Evolutionary conservation across 1,140 invertebrate species (phyloP).

Genomic region (Bombus waltoni): DNA sequence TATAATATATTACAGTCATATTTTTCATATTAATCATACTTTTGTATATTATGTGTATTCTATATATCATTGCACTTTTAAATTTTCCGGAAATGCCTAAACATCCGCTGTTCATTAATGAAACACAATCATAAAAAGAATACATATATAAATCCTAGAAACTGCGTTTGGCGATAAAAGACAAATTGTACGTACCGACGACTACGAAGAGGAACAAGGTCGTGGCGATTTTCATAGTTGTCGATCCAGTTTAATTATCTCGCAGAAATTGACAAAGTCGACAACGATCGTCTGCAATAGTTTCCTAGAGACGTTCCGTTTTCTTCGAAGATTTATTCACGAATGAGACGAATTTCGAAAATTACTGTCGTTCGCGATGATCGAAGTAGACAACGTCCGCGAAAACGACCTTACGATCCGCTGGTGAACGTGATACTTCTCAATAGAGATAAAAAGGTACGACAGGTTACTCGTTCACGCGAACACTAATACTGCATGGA

Average conservation of each 20-base stretch:
- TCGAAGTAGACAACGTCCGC: conserved; percentile 4
- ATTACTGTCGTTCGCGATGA: background rate
- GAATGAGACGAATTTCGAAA: background rate
- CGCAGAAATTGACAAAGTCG: conserved; percentile 31
- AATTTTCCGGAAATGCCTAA: background rate
- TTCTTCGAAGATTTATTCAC: background rate
- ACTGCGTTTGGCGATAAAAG: background rate
- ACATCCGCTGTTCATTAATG: background rate
- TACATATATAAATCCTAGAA: background rate
- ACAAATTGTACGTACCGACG: conserved; percentile 74
- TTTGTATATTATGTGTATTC: too few relatives aligned
- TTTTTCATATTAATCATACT: too few relatives aligned
- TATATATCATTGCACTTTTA: background rate
- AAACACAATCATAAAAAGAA: background rate
- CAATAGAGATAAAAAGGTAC: conserved; percentile 63
- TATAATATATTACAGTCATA: background rate
- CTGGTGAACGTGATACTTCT: conserved; percentile 20
- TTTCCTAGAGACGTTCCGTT: conserved; percentile 29
- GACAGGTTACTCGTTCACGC: conserved; percentile 71
- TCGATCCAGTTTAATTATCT: conserved; percentile 65
- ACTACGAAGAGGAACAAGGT: conserved; percentile 78
- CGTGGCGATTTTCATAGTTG: conserved; percentile 77
- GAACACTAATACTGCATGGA: conserved; percentile 76
- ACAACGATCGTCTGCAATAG: conserved; percentile 1
- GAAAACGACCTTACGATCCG: background rate